Conservation (phyloP, 2,113 vertebrate species). For the Rostratula benghalensis region DNA sequence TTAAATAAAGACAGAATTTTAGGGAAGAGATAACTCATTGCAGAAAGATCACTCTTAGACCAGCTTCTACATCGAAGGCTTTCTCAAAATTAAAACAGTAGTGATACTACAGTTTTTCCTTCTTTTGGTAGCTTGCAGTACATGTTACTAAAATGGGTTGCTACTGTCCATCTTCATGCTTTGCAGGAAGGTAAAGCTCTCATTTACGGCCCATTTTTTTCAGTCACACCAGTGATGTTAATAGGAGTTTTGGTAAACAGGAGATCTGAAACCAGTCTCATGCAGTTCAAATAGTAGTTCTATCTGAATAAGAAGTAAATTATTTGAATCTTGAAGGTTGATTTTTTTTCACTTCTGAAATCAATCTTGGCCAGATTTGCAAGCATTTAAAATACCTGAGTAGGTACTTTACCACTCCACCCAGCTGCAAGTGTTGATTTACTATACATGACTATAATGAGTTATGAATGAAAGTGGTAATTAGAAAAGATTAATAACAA, state of each 20-base stretch:
- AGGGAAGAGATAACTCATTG: neutral
- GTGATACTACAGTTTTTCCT: neutral
- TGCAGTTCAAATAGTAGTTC: neutral
- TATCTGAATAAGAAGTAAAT: neutral
- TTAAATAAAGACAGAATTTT: constrained; percentile 1
- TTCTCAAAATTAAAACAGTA: neutral
- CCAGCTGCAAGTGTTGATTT: neutral
- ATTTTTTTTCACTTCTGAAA: neutral
- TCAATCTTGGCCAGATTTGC: neutral
- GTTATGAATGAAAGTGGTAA: neutral
- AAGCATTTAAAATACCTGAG: neutral
- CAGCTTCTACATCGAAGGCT: neutral
- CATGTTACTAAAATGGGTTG: neutral
- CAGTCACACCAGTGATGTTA: neutral
- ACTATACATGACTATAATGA: neutral
- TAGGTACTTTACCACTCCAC: neutral
- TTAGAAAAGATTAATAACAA: constrained; percentile 20
- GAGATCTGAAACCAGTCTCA: neutral
- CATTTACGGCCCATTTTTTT: neutral
- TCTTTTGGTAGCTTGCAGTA: neutral
- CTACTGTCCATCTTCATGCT: neutral
- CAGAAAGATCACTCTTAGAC: neutral
- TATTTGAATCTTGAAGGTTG: neutral
- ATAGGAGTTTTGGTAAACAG: neutral
- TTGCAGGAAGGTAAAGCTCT: neutral